Evolutionary conservation across 2,888 invertebrate species (phyloP), one percentile per base, ranked within the genome.

Genomic region (Agrochola lychnidis): DNA sequence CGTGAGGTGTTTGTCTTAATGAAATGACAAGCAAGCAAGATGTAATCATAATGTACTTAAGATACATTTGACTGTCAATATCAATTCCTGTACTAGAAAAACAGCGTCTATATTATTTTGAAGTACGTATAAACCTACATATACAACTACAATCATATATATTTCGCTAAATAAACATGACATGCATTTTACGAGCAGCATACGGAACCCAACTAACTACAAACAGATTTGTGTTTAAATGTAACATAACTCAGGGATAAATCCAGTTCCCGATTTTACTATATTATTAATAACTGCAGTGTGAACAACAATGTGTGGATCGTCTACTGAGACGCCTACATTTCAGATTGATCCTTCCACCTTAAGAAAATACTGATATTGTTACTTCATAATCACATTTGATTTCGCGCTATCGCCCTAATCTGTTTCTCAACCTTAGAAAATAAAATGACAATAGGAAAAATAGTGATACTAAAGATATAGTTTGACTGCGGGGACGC

Each of bases 181-280:
- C 48, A 30, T 64, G 61, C 19, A 72, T 72, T 73, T 70, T 73
- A 81, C 53, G n/a, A 71, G n/a, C 48, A 68, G 36, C 64, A 78
- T 85, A 82, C 82, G 85, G 83, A 84, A 84, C 82, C 85, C 82
- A 73, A 75, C 22, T 73, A 72, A 74, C 64, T 69, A 67, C 30
- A 53, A 75, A 81, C 70, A 71, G 36, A 66, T 56, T 67, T 69
- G 25, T 79, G 53, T 77, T 72, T n/a, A 42, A 64, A 59, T 62
- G 57, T 59, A 69, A 73, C 64, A 51, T 67, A 70, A 73, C 40
- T 71, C 59, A 36, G 56, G 59, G 30, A 64, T 61, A 70, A 36
- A 73, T 63, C 19, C 36, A 62, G 73, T 72, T 78, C 57, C 53
- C 42, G 30, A 63, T 78, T 36, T 51, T 16, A 70, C 6, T 19